Base-by-base conservation (phyloP, 2,888 invertebrate species). In the Andrena minutula region DNA sequence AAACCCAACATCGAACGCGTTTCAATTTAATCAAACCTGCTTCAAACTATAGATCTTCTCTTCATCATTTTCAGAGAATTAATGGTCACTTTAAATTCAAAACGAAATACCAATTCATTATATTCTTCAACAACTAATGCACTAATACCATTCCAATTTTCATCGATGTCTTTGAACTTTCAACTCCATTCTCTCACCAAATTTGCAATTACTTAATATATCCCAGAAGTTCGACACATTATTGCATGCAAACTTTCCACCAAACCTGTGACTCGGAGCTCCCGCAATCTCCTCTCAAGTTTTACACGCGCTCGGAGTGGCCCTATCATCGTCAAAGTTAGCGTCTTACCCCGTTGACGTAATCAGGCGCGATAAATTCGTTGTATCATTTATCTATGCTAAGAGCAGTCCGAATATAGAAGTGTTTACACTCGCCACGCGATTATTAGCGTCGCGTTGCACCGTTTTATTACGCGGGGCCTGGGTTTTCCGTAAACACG, bases 311-410 rank as follows among this genome's bases (percentile, higher is more conserved):
- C 51, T 8, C 60, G 53, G 60, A 16, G 32, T 49, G 75, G 56
- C 49, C 41, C 69, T 53, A 26, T 77, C 82, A 72, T 83, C 61
- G 61, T 61, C 58, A 6, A 78, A 78, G 63, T 83, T 70, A 51
- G 51, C 51, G 51, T 78, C 66, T 83, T 49, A 49, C 20, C 41
- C 28, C 32, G 5, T 41, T 83, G 80, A 83, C 75, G 80, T 74
- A 73, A 83, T 69, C 58, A 23, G 51, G 3, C 28, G n/a, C 70
- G 80, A 74, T 80, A 80, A 74, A 77, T 80, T 76, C 74, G 56
- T 41, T 4, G 41, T 84, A 71, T 76, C 69, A 61, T 84, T 84
- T 84, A 84, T 84, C 84, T 84, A 73, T 76, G 76, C 66, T 84
- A 71, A 84, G 56, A 65, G 74, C 53, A 32, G 70, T 63, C 41